Base-by-base conservation (phyloP, 2,888 invertebrate genomes). In the Epirrhoe tristata region DNA sequence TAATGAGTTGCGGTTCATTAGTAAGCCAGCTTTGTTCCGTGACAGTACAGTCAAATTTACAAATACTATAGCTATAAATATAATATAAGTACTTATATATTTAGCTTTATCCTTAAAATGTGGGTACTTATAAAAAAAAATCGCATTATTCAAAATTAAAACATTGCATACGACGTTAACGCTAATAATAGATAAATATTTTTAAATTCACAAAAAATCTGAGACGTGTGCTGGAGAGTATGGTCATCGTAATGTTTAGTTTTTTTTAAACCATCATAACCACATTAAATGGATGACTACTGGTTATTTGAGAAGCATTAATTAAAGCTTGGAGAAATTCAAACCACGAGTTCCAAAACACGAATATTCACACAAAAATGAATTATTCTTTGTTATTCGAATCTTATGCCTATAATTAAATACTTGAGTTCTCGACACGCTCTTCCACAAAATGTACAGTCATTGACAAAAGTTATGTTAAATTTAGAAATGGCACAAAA, bases 1-100 rank as follows among this genome's bases (percentile, higher is more conserved):
- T 77, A 79, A 81, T 80, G 79, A 80, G 74, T 76, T 74, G 72
- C 65, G 67, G 60, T 67, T 66, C 71, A 63, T 66, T 68, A 74
- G 74, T 78, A 74, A 74, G 70, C 62, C 53, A 63, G 75, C 79
- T 54, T 57, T 58, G 46, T 62, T 48, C 59, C 55, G n/a, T 48
- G 39, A 43, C 39, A 43, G 39, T 43, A 12, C 8, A 43, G 36
- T 36, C 7, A 6, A 36, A 3, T 43, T 8, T 43, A 43, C 39
- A 43, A 43, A 43, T 8, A 39, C 39, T 12, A 12, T n/a, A n/a
- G n/a, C n/a, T n/a, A n/a, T n/a, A n/a, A n/a, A n/a, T n/a, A n/a
- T n/a, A n/a, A n/a, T n/a, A n/a, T n/a, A n/a, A n/a, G n/a, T n/a
- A n/a, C n/a, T n/a, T n/a, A n/a, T n/a, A n/a, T n/a, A n/a, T n/a